These are phyloP conservation scores for Leptinotarsa rubiginosa DNA, from an alignment of 2,888 invertebrate species.

Conservation along the genomic window DNA sequence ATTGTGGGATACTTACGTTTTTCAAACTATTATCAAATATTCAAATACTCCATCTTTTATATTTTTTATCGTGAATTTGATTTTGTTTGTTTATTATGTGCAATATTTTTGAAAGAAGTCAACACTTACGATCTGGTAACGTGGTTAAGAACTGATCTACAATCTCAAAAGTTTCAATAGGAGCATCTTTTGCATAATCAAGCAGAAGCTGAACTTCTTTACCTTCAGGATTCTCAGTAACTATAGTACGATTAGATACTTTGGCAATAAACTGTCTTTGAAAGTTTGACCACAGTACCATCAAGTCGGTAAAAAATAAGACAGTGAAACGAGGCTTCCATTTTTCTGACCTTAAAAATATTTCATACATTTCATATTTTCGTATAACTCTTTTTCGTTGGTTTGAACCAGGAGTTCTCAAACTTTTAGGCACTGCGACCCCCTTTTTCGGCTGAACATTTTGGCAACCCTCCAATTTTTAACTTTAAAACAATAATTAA, in stretches of 20 bases:
- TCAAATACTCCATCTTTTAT: no score
- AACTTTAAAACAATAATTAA: no score
- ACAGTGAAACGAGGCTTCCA: conserved; percentile 79
- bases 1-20: no score
- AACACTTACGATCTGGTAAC: conserved; percentile 64
- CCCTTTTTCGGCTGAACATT: no score
- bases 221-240: conserved; percentile 81
- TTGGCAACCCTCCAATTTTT: no score
- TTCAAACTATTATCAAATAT: no score
- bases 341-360: conserved; percentile 67
- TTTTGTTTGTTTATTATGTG: background rate
- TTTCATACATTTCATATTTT: background rate
- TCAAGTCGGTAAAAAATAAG: conserved; percentile 78
- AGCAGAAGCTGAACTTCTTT: conserved; percentile 72
- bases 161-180: conserved; percentile 59
- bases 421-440: no score
- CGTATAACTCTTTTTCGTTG: no score
- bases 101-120: background rate
- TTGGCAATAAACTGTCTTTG: conserved; percentile 68
- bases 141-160: conserved; percentile 57
- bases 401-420: no score
- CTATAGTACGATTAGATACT: conserved; percentile 70
- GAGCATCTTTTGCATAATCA: conserved; percentile 67
- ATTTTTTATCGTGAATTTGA: background rate
- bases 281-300: conserved; percentile 72